Percentiles rank a stretch among this genome's conserved stretches.
Evolutionary conservation across 2,797 vertebrate genomes (phyloP).

Genomic region (Pipistrellus pygmaeus): DNA sequence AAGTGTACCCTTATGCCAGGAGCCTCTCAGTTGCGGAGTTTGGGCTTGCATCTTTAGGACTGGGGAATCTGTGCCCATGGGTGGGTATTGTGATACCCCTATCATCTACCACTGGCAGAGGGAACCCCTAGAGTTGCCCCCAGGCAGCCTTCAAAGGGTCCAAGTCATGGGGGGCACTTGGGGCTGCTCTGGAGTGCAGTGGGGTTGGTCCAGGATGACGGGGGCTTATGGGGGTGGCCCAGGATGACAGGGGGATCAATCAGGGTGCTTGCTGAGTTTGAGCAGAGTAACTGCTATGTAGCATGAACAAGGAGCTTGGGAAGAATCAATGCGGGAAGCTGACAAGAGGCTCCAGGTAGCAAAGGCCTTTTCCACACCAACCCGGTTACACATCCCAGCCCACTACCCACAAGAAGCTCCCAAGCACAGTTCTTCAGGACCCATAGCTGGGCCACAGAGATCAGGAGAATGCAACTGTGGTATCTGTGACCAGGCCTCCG

Average conservation of each 20-base stretch:
- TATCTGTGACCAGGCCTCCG: constrained; percentile 85
- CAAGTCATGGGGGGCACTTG: too few relatives aligned
- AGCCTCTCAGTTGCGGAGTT: not conserved
- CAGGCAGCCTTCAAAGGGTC: not conserved
- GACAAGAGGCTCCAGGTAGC: not conserved
- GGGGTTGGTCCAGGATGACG: not conserved
- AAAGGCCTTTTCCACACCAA: constrained; percentile 19
- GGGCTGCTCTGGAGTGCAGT: not conserved
- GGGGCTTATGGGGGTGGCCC: too few relatives aligned
- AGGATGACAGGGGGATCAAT: too few relatives aligned
- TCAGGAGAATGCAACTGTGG: constrained; percentile 87
- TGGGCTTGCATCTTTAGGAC: not conserved
- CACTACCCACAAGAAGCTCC: not conserved
- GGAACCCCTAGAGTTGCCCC: not conserved
- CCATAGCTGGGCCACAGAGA: not conserved
- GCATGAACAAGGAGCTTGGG: not conserved
- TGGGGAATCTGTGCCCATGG: not conserved
- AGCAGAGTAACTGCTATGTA: not conserved
- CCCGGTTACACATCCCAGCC: not conserved
- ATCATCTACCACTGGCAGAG: not conserved
- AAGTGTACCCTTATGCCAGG: not conserved
- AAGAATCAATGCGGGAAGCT: constrained; percentile 37
- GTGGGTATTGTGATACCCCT: not conserved
- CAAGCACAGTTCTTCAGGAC: not conserved
- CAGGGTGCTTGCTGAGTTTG: not conserved